phyloP scores from a whole-genome alignment of 1,140 invertebrate genomes.

The Mizuhopecten yessoensis region DNA sequence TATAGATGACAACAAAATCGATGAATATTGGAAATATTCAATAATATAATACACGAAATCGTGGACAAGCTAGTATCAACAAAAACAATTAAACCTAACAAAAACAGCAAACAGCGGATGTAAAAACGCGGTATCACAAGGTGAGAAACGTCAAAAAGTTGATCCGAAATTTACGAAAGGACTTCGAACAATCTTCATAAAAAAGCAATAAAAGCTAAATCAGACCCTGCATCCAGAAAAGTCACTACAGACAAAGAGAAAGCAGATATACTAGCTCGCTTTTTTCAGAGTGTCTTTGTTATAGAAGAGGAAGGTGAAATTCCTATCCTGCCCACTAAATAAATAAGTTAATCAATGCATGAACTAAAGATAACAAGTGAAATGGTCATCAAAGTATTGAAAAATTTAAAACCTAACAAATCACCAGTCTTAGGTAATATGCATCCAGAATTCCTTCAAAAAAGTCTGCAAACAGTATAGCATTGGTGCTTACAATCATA shows the following conservation, averaged over 20 bases:
- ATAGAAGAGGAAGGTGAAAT: neutral
- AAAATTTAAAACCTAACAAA: too few relatives aligned
- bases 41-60: neutral
- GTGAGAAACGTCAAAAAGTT: constrained; percentile 46
- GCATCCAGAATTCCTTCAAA: constrained; percentile 42
- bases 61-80: neutral
- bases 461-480: neutral
- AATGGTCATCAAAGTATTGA: too few relatives aligned
- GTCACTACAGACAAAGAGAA: constrained; percentile 9
- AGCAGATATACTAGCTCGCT: too few relatives aligned
- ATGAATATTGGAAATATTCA: neutral
- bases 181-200: constrained; percentile 45
- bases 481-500: neutral
- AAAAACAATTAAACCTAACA: neutral
- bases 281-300: constrained; percentile 40
- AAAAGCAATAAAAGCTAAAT: too few relatives aligned
- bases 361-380: neutral
- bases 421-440: constrained; percentile 35
- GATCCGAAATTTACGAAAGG: constrained; percentile 14
- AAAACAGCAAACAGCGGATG: constrained; percentile 38
- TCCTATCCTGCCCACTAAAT: neutral
- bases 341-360: neutral
- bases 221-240: neutral
- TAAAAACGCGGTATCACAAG: constrained; percentile 48
- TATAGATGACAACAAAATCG: neutral